phyloP scores from a whole-genome alignment of 2,113 vertebrate genomes.

The Apteryx owenii region DNA sequence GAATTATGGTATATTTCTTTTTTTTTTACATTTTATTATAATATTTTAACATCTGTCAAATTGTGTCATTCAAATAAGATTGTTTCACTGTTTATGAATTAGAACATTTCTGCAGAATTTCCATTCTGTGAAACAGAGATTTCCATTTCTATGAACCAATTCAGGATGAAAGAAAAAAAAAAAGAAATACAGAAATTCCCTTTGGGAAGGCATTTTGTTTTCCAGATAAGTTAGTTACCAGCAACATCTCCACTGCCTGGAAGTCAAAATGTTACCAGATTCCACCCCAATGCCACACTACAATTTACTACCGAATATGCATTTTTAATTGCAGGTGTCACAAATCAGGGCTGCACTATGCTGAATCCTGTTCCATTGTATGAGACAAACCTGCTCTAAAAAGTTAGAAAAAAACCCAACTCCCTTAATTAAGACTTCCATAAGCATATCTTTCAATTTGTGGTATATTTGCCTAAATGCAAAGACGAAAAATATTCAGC shows the following conservation, averaged over 20 bases:
- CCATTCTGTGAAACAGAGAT: background rate
- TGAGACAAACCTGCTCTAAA: background rate
- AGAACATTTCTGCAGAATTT: slow-evolving; percentile 25
- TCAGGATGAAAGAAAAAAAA: background rate
- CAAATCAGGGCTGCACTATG: fast-evolving
- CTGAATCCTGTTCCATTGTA: background rate
- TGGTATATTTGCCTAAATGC: background rate
- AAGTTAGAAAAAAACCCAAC: background rate
- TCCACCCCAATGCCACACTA: background rate
- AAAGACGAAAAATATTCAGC: background rate
- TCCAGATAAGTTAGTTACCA: background rate
- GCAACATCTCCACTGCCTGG: background rate
- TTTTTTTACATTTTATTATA: background rate
- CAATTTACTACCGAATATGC: fast-evolving
- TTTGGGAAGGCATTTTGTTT: background rate
- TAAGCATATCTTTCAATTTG: fast-evolving
- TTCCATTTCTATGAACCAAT: background rate
- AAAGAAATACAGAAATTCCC: background rate
- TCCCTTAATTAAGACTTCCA: background rate
- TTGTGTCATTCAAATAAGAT: background rate
- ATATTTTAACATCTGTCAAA: slow-evolving; percentile 38
- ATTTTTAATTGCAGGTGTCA: background rate
- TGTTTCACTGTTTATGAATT: slow-evolving; percentile 44
- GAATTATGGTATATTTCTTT: background rate
- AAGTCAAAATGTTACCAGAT: background rate